phyloP scores from a whole-genome alignment of 2,888 invertebrate species.

The Priocnemis perturbator region DNA sequence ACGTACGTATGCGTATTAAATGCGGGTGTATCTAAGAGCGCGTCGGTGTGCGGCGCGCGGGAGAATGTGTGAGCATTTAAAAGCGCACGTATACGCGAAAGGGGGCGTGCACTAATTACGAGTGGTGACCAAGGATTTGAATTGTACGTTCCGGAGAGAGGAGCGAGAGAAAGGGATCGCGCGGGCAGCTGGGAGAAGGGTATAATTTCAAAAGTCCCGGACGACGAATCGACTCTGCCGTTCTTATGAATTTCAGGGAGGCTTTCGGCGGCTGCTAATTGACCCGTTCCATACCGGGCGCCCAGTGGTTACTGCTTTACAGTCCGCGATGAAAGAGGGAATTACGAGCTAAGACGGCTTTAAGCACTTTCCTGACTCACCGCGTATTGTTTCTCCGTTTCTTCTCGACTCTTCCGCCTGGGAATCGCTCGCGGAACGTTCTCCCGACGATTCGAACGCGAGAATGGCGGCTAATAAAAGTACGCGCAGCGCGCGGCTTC shows the following conservation, averaged over 20 bases:
- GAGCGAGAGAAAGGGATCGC: conserved; percentile 19
- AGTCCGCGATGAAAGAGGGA: conserved; percentile 9
- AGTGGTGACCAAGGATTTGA: conserved; percentile 51
- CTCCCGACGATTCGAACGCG: background rate
- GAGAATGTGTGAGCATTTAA: background rate
- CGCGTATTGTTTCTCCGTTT: background rate
- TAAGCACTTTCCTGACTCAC: background rate
- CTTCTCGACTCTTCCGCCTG: background rate
- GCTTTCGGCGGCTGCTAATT: conserved; percentile 40
- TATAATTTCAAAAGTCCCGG: conserved; percentile 30
- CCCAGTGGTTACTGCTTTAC: conserved; percentile 24
- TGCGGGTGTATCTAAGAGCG: no score
- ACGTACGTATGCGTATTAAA: conserved; percentile 1
- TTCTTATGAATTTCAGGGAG: conserved; percentile 37
- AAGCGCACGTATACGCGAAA: background rate
- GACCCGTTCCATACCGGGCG: conserved; percentile 31
- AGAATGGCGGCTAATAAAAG: conserved; percentile 52
- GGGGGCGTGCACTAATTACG: conserved; percentile 58
- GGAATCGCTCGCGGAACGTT: background rate
- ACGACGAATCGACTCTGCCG: conserved; percentile 28
- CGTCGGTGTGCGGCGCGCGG: background rate
- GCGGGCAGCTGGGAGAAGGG: conserved; percentile 18
- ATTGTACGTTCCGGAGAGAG: conserved; percentile 35
- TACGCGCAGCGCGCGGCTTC: conserved; percentile 52
- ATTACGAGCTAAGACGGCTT: background rate